Base-by-base conservation (phyloP, 2,113 vertebrate genomes). In the Peromyscus californicus region DNA sequence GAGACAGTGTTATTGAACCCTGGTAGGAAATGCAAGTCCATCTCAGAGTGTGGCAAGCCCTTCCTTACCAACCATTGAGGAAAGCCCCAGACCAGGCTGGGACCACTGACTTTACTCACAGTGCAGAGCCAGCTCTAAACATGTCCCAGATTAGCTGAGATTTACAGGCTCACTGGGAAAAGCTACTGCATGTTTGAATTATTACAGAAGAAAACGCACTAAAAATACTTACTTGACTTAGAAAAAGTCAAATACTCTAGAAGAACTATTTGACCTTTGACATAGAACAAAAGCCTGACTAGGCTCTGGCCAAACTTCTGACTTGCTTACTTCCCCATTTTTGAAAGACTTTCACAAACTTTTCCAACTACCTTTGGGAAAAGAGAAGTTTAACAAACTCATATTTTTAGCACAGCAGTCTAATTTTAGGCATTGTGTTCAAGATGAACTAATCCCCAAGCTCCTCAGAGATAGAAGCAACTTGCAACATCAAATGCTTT, bases 291-390 rank as follows among this genome's bases (percentile, higher is more conserved):
- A 98, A 96, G 88, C 63, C 97, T 94, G 92, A 98, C 92, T 96
- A 97, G 96, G 95, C 97, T 93, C 96, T 98, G 97, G 95, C 97
- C 91, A 91, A 91, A 96, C 95, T 94, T 95, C 54, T 91, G 91
- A 97, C 91, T 98, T 97, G 91, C 97, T 98, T 96, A 93, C 90
- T 96, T 97, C 90, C 67, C 70, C 90, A 90, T 96, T 98, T 89
- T 94, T 97, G 31, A 96, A 98, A 96, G 74, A 92, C 90, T 97
- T 91, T 97, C 76, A 97, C 75, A 93, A 97, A 70, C 72, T 97
- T 93, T 97, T 98, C 97, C 75, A 97, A 97, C 89, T 97, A 98
- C 95, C 85, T 97, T 98, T 96, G 97, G 96, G 96, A 98, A 98
- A 98, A 98, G 12, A 94, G 92, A 97, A 96, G 48, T 95, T 97